Evolutionary conservation across 2,888 invertebrate species (phyloP).

Genomic region (Hypolimnas misippus): DNA sequence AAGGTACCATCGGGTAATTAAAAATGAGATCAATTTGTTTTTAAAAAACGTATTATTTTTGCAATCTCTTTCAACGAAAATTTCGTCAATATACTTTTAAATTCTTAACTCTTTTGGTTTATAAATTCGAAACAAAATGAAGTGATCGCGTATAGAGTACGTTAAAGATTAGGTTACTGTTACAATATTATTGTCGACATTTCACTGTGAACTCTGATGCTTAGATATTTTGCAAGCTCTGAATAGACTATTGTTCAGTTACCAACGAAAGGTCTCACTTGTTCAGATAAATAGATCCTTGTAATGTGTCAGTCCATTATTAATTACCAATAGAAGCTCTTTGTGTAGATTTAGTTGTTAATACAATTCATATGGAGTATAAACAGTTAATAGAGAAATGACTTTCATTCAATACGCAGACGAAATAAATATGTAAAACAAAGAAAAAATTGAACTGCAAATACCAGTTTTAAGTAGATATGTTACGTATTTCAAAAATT

Average conservation of each 20-base stretch:
- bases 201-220: constrained; percentile 55
- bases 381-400: neutral
- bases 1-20: too few relatives aligned
- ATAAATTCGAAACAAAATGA: too few relatives aligned
- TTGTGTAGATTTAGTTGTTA: constrained; percentile 16
- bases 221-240: constrained; percentile 65
- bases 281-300: constrained; percentile 67
- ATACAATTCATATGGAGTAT: neutral
- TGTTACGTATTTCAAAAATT: neutral
- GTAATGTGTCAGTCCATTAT: constrained; percentile 62
- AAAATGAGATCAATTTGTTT: too few relatives aligned
- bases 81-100: neutral
- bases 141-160: too few relatives aligned
- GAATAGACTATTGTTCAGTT: constrained; percentile 74
- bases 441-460: neutral
- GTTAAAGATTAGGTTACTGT: constrained; percentile 40
- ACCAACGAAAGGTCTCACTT: constrained; percentile 69
- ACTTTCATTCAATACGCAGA: neutral
- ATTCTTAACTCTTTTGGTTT: neutral
- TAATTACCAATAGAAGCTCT: constrained; percentile 46
- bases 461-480: neutral
- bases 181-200: constrained; percentile 50
- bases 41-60: too few relatives aligned
- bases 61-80: too few relatives aligned
- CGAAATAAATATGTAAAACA: neutral